phyloP scores from a whole-genome alignment of 2,113 vertebrate genomes.

The Xyrauchen texanus region DNA sequence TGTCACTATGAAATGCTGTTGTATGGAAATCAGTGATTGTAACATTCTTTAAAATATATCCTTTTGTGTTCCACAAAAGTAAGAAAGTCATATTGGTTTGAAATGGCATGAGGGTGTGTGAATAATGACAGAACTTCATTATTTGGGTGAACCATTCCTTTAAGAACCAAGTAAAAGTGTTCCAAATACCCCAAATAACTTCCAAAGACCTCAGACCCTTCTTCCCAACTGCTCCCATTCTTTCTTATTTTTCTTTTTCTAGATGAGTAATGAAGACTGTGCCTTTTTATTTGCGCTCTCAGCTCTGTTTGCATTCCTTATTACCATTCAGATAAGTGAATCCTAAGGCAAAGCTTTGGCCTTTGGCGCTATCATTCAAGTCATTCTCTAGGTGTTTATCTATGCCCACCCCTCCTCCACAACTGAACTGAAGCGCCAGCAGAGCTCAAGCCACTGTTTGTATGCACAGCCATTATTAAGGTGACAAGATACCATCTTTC shows the following conservation, averaged over 20 bases:
- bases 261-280: constrained; percentile 58
- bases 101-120: no score
- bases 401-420: constrained; percentile 36
- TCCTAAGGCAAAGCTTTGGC: constrained; percentile 55
- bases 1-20: no score
- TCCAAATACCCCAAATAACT: neutral
- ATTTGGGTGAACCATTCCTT: no score
- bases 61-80: no score
- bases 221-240: constrained; percentile 30
- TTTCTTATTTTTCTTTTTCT: constrained; percentile 42
- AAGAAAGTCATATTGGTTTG: no score
- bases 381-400: constrained; percentile 58
- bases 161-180: neutral
- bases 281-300: constrained; percentile 52
- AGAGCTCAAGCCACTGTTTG: constrained; percentile 55
- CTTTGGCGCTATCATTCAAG: constrained; percentile 60
- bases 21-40: no score
- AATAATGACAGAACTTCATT: no score
- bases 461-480: constrained; percentile 63
- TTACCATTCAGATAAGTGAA: constrained; percentile 57
- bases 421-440: constrained; percentile 49
- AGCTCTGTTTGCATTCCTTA: constrained; percentile 53
- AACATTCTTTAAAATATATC: no score
- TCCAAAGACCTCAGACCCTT: constrained; percentile 6
- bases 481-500: constrained; percentile 63